phyloP scores from a whole-genome alignment of 2,888 invertebrate species.

The Apomyelois bistriatella region DNA sequence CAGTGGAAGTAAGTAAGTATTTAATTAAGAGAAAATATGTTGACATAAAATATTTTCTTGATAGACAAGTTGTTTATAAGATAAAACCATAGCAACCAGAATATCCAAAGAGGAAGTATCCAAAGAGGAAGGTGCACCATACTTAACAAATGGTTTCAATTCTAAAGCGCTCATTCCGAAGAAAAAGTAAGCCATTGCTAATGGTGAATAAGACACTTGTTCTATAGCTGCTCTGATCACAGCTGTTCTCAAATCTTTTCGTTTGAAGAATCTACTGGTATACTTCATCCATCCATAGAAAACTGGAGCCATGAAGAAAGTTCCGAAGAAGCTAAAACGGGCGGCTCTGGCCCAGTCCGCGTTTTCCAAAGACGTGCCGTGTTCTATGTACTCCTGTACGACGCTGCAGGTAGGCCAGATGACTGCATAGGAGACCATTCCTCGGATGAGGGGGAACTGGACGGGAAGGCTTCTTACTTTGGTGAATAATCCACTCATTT shows the following conservation, averaged over 20 bases:
- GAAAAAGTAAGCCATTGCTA: constrained; percentile 86
- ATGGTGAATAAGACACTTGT: constrained; percentile 85
- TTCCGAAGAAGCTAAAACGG: constrained; percentile 85
- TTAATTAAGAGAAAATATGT: too few species aligned
- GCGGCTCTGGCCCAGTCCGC: constrained; percentile 81
- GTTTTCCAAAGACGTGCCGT: constrained; percentile 40
- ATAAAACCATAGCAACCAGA: too few species aligned
- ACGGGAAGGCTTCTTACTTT: constrained; percentile 62
- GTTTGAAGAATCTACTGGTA: constrained; percentile 48
- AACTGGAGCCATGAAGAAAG: constrained; percentile 88
- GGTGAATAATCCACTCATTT: constrained; percentile 59
- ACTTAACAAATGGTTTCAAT: too few species aligned
- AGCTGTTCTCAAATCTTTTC: constrained; percentile 42
- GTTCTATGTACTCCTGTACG: constrained; percentile 79
- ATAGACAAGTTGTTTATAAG: too few species aligned
- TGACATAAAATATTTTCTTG: too few species aligned
- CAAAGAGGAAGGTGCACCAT: too few species aligned
- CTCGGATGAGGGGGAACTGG: constrained; percentile 70
- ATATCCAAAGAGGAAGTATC: too few species aligned
- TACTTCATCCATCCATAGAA: constrained; percentile 86
- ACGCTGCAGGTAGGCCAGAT: constrained; percentile 87
- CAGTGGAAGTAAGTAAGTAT: too few species aligned
- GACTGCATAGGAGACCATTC: constrained; percentile 85
- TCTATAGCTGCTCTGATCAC: constrained; percentile 77
- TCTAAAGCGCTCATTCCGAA: constrained; percentile 87